These are phyloP conservation scores for Drosophila mercatorum DNA, from an alignment of 2,888 invertebrate genomes.

Conservation along the genomic window DNA sequence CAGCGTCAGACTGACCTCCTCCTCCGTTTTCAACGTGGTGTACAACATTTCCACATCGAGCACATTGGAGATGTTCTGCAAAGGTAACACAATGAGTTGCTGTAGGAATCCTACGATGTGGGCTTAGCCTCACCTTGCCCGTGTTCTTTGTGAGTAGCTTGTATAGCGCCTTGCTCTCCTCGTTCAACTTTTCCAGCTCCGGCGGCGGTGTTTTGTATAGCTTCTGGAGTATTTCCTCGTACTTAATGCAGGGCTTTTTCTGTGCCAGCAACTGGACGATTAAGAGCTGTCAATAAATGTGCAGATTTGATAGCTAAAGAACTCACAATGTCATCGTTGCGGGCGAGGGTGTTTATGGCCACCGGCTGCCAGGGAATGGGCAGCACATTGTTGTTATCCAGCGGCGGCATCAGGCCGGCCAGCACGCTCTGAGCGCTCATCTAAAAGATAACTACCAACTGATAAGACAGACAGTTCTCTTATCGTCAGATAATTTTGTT, in stretches of 20 bases:
- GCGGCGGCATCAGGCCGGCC: slow-evolving; percentile 88
- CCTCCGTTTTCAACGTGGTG: slow-evolving; percentile 89
- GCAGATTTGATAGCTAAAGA: neutral
- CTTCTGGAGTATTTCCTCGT: slow-evolving; percentile 85
- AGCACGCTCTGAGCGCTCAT: slow-evolving; percentile 92
- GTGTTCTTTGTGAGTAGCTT: slow-evolving; percentile 87
- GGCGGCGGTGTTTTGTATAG: slow-evolving; percentile 85
- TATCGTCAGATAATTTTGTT: slow-evolving; percentile 41
- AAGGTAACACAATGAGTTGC: neutral
- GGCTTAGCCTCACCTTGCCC: slow-evolving; percentile 83
- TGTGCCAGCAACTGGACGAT: slow-evolving; percentile 81
- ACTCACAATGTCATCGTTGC: slow-evolving; percentile 89
- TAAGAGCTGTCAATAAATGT: neutral
- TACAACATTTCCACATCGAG: slow-evolving; percentile 90
- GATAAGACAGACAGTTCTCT: slow-evolving; percentile 64
- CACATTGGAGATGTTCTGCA: slow-evolving; percentile 86
- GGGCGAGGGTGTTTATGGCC: slow-evolving; percentile 92
- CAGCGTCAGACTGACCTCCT: slow-evolving; percentile 88
- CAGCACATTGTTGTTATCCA: slow-evolving; percentile 82
- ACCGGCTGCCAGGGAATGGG: slow-evolving; percentile 93
- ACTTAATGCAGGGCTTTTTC: slow-evolving; percentile 86
- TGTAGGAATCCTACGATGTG: neutral
- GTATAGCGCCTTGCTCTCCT: slow-evolving; percentile 87
- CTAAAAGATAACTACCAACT: slow-evolving; percentile 84
- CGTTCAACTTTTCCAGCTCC: slow-evolving; percentile 85